Conservation (phyloP, 2,113 vertebrate species). For the Rhabdomys dilectus region DNA sequence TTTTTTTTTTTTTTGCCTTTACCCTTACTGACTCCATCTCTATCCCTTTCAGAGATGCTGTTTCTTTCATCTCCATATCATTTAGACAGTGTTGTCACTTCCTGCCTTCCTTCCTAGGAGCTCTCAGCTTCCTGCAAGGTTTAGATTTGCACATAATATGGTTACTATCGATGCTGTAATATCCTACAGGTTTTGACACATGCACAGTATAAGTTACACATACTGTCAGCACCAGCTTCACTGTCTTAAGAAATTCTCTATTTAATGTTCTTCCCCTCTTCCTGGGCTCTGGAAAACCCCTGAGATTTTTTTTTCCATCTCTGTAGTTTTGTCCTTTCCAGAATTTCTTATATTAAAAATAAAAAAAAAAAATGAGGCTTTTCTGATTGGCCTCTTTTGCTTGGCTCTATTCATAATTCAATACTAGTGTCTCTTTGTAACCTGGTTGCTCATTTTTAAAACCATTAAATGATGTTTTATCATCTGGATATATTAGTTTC, state of each 20-base stretch:
- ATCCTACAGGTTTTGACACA: constrained; percentile 27
- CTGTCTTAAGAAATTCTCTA: neutral
- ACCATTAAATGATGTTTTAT: neutral
- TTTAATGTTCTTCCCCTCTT: neutral
- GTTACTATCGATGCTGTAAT: neutral
- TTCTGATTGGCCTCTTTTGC: neutral
- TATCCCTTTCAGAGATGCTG: neutral
- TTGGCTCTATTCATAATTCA: neutral
- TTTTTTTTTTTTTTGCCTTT: constrained; percentile 1
- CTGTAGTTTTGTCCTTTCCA: constrained; percentile 36
- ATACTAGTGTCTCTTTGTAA: neutral
- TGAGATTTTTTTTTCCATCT: constrained; percentile 12
- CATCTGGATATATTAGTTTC: neutral
- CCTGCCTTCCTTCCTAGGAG: neutral
- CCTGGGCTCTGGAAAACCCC: neutral
- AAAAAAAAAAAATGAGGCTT: neutral
- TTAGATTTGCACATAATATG: constrained; percentile 27
- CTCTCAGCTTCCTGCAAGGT: neutral
- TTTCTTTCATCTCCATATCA: neutral
- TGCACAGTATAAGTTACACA: neutral
- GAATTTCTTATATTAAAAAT: neutral
- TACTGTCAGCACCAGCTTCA: constrained; percentile 18
- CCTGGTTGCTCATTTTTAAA: neutral
- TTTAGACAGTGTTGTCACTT: constrained; percentile 13
- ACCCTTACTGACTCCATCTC: neutral